Base-by-base conservation (phyloP, 2,888 invertebrate species). In the Operophtera brumata region DNA sequence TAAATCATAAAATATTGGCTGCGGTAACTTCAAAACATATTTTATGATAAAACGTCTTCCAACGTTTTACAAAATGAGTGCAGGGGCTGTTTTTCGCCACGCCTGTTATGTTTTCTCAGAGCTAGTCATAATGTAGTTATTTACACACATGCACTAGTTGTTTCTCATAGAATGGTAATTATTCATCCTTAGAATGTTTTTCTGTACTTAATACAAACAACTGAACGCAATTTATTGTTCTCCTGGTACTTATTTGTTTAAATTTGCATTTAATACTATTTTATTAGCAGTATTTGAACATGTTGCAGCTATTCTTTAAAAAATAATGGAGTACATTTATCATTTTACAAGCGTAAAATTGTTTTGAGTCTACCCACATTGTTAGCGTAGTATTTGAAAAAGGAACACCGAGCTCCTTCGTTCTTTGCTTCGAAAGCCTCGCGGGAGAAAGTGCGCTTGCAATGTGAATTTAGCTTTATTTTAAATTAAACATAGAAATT, bases 291-390 rank as follows among this genome's bases (percentile, higher is more conserved):
- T 41, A 11, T 28, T 41, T 25, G 34, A 34, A 40, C 25, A 41
- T 11, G 12, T 26, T 20, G 26, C 25, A 26, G 11, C 28, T 11
- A 35, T 35, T 12, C 12, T 11, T 35, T 35, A 3, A 11, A n/a
- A 4, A 5, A 28, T 26, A 41, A 41, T 8, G 6, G 7, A 6
- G n/a, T 11, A 6, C 25, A 41, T 41, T 28, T 6, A 41, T 41
- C 20, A 28, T 11, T 41, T 26, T 13, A 2, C 30, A 6, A 7
- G 10, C 28, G 8, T 39, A 47, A 30, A 35, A 6, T 37, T 26
- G 11, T 50, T 20, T n/a, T 1, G 6, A 4, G 9, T 10, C 44
- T 54, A 54, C 53, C 53, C 53, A 14, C 47, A 47, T 47, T 39
- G 41, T 47, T 12, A 39, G 9, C 7, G n/a, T 9, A 42, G 28